Base-by-base conservation (phyloP, 1,140 invertebrate species). In the Eumeta japonica region DNA sequence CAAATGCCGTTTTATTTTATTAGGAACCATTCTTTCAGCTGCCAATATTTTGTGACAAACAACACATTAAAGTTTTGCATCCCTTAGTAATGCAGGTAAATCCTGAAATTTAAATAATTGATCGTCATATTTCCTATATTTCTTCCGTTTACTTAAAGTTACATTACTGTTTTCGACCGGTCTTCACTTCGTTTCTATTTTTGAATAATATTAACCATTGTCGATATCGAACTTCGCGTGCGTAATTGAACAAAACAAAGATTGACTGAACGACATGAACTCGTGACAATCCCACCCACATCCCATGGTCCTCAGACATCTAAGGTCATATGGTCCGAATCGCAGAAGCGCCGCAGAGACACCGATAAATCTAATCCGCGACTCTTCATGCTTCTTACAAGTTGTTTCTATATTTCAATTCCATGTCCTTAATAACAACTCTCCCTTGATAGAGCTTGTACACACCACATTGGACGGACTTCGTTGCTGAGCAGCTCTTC, bases 201-300 rank as follows among this genome's bases (percentile, higher is more conserved):
- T n/a, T n/a, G n/a, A 24, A 24, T 24, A 24, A 7, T 7, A 24
- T 24, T 24, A 24, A 7, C 20, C 20, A 24, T 24, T 7, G n/a
- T 24, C n/a, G n/a, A 24, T 24, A 24, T 24, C 20, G n/a, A 24
- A 24, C n/a, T 24, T n/a, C 20, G 20, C 20, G 20, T 24, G n/a
- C 20, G 20, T 24, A 7, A 7, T 7, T 24, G 5, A 24, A n/a
- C 20, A 24, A 24, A 24, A 24, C 20, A 24, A 24, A 24, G 20
- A 24, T 7, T 7, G 20, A 24, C n/a, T n/a, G 20, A 24, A 24
- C n/a, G 20, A 24, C 20, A n/a, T n/a, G n/a, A n/a, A n/a, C n/a
- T n/a, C n/a, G n/a, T n/a, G n/a, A n/a, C n/a, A n/a, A n/a, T n/a
- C n/a, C n/a, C n/a, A n/a, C n/a, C n/a, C n/a, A n/a, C n/a, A n/a